Evolutionary conservation across 2,888 invertebrate genomes (phyloP), one percentile per base, ranked within the genome.

Genomic region (Eledona agricola): DNA sequence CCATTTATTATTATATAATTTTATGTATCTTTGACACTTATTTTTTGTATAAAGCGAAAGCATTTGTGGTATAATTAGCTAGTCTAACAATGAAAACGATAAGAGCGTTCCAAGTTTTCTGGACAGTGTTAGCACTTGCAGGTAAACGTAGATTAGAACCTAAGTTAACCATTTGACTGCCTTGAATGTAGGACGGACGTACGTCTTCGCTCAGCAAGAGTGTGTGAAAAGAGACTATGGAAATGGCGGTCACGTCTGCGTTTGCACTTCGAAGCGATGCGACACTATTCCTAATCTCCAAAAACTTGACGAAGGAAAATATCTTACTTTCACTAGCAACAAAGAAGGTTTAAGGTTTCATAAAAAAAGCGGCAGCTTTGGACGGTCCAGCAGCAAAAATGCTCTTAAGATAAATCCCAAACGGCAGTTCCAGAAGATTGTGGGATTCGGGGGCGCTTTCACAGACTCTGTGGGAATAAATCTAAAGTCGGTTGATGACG

Each of bases 231-330:
- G 35, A 22, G 26, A 58, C 16, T 62, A 45, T 43, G 57, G 57
- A 1, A 15, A 60, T 15, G 59, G 42, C 4, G 47, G 60, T 12
- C 60, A 65, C 13, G 86, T 89, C 0, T 91, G 91, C 68, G 88
- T 89, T 2, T 91, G 91, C 64, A 83, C 87, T 63, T 76, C 82
- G 0, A 80, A 80, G 0, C 84, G 87, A 67, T 91, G 91, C 65
- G 90, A 90, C 70, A 83, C 81, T 4, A 75, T 85, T 28, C 81
- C 83, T 1, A 75, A 81, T 32, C 77, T 83, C 4, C 6, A 16
- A 25, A 40, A 10, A 40, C 11, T 26, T 4, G 10, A 4, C 4
- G 6, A n/a, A 16, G 84, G 78, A 57, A 73, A 83, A 0, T 46
- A 17, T 4, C 13, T 46, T n/a, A 70, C 79, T 11, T 85, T 86